Base-by-base conservation (phyloP, 2,113 vertebrate species). In the Oryzias woworae region DNA sequence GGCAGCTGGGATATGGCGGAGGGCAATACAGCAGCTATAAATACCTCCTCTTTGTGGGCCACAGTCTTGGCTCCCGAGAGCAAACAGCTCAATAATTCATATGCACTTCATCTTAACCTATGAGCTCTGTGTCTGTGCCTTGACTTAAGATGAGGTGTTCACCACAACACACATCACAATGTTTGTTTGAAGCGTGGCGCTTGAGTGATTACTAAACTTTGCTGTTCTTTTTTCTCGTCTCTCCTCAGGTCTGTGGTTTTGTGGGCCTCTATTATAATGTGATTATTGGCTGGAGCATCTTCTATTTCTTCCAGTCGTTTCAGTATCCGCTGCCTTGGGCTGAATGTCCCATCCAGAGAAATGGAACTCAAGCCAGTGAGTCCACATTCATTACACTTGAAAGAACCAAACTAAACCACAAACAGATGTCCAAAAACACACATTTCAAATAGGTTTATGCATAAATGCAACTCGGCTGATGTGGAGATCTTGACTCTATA, bases 281-380 rank as follows among this genome's bases (percentile, higher is more conserved):
- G 73, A 99, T 99, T 87, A 99, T 99, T 0, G 96, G 96, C 59
- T 99, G 97, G 97, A 98, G 96, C 84, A 95, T 98, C 91, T 99
- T 98, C 72, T 99, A 99, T 85, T 98, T 99, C 87, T 96, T 99
- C 73, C 92, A 99, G 88, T 98, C 97, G 10, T 99, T 99, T 89
- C 97, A 99, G 90, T 96, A 94, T 78, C 97, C 97, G 0, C 90
- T 99, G 59, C 97, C 97, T 61, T 99, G 97, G 97, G 95, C 94
- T 7, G 95, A 98, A 59, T 99, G 97, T 54, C 95, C 97, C 58
- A 71, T 95, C 1, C 53, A 90, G 61, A 94, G 46, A 64, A 98
- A 99, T 0, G 96, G 95, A 84, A 92, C 88, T 0, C 62, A 92
- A 80, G 92, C 93, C 7, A 89, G 97, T 95, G 81, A 96, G 95